Evolutionary conservation across 2,888 invertebrate species (phyloP), one percentile per base, ranked within the genome.

Genomic region (Drosophila silvestris): DNA sequence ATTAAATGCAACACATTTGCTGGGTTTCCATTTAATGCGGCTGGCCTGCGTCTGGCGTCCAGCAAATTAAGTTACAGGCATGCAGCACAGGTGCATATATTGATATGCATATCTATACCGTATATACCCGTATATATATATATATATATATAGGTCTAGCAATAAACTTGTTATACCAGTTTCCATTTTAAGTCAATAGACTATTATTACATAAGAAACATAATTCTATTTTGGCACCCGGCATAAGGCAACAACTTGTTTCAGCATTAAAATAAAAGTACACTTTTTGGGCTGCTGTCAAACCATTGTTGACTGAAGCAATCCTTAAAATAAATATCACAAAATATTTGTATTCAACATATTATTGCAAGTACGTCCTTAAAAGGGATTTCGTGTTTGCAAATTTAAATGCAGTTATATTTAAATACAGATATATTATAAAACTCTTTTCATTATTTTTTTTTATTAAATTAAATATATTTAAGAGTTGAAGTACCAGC

Each of bases 51-150:
- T 19, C 12, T 60, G 51, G 37, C 77, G 50, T 65, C 30, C 44
- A 64, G 75, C 67, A 85, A 74, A 73, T 83, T 72, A 76, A 72
- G 75, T 85, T 84, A 72, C 72, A 81, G 88, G 70, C 22, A 22
- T 44, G 58, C 33, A n/a, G 19, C 30, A 35, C 51, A 63, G 19
- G 26, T 47, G 41, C 10, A 41, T 14, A 32, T 9, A 33, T 51
- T 22, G 28, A 35, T 44, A 26, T 19, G 22, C 22, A 32, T 33
- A 14, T 53, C 26, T 50, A 14, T n/a, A n/a, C n/a, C n/a, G n/a
- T n/a, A n/a, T 33, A 7, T 50, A 10, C 35, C 14, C 5, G 22
- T 22, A 26, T 6, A 26, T 26, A 26, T 44, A 16, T 52, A n/a
- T 44, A 44, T n/a, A 41, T n/a, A 39, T 26, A 26, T 26, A 22